Evolutionary conservation across 2,797 vertebrate genomes (phyloP).

Genomic region (Gymnopithys bicolor): DNA sequence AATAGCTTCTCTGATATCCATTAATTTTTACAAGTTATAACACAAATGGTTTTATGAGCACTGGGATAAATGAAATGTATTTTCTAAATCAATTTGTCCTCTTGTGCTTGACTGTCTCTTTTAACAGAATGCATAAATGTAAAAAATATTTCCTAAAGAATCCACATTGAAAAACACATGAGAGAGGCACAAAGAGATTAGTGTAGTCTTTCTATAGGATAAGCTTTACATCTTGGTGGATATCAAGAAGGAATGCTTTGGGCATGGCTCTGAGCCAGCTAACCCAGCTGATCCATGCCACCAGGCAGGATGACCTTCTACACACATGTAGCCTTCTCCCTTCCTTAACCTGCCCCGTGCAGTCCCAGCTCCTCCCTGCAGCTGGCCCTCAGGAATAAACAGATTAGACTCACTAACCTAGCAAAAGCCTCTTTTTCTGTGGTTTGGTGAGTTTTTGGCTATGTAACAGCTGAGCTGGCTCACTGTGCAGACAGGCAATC

Average conservation of each 20-base stretch:
- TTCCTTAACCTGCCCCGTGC: not conserved
- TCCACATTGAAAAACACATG: not conserved
- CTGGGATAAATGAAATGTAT: slow-evolving; percentile 23
- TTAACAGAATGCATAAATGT: slow-evolving; percentile 7
- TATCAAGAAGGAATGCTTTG: not conserved
- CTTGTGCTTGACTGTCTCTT: slow-evolving; percentile 18
- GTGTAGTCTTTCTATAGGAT: not conserved
- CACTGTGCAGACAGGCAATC: rapidly evolving
- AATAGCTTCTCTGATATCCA: slow-evolving; percentile 15
- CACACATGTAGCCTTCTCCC: not conserved
- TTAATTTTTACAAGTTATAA: slow-evolving; percentile 19
- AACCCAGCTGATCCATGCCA: not conserved
- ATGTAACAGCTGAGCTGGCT: not conserved
- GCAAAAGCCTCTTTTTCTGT: not conserved
- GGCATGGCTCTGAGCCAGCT: not conserved
- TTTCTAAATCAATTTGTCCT: slow-evolving; percentile 17
- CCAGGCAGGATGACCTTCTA: not conserved
- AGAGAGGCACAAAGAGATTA: not conserved
- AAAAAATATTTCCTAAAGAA: slow-evolving; percentile 1
- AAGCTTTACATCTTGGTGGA: not conserved
- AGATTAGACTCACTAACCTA: not conserved
- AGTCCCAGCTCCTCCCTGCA: not conserved
- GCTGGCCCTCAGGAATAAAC: not conserved
- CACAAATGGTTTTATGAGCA: slow-evolving; percentile 12
- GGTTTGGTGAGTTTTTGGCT: not conserved